phyloP scores from a whole-genome alignment of 23 tunicate species.

The Ascidia mentula region DNA sequence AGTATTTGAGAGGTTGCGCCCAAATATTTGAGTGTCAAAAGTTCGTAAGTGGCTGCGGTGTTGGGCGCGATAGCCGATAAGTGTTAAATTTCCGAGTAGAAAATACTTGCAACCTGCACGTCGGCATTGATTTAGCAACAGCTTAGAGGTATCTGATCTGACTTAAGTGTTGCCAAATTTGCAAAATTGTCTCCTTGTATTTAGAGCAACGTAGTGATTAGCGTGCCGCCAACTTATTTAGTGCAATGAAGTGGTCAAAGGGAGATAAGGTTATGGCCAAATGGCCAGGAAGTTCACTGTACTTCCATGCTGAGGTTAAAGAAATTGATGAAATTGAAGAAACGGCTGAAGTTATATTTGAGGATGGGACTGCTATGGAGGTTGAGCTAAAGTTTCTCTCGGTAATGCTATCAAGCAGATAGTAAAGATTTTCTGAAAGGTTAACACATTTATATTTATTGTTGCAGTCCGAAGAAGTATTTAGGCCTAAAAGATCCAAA shows the following conservation, averaged over 20 bases:
- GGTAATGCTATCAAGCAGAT: not conserved
- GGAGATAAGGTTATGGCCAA: constrained; percentile 90
- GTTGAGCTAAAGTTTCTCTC: not conserved
- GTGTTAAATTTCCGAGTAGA: too few relatives aligned
- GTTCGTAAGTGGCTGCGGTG: too few relatives aligned
- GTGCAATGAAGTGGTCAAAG: constrained; percentile 34
- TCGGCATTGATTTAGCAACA: too few relatives aligned
- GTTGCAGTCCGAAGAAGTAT: constrained; percentile 25
- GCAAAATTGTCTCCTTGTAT: too few relatives aligned
- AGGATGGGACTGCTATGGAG: constrained; percentile 75
- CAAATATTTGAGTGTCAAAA: too few relatives aligned
- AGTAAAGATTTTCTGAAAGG: not conserved
- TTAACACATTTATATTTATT: not conserved
- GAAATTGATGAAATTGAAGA: constrained; percentile 37
- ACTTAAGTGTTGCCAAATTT: too few relatives aligned
- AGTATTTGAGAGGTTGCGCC: too few relatives aligned
- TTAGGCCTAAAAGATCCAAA: constrained; percentile 34
- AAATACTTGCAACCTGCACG: too few relatives aligned
- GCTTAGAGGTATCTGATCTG: too few relatives aligned
- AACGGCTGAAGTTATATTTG: constrained; percentile 55
- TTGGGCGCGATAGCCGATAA: too few relatives aligned
- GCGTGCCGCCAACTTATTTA: too few relatives aligned
- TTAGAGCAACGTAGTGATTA: too few relatives aligned
- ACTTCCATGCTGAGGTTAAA: constrained; percentile 56
- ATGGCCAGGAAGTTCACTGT: constrained; percentile 89